Conservation (phyloP, 2,113 vertebrate genomes). For the Abramis brama region DNA sequence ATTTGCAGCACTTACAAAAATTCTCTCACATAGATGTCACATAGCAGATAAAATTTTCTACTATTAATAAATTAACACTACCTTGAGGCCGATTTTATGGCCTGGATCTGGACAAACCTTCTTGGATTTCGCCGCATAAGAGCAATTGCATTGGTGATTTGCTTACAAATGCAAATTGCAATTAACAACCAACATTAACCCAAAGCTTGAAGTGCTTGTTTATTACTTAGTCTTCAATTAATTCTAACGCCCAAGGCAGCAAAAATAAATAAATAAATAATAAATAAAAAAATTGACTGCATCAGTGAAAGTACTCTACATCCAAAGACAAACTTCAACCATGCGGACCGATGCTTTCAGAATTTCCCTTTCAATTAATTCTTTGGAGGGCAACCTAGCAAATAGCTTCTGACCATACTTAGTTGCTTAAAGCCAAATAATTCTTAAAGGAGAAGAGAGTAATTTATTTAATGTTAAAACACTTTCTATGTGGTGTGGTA, state of each 20-base stretch:
- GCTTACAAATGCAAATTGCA: constrained; percentile 43
- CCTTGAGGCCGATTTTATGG: background rate
- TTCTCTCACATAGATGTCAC: background rate
- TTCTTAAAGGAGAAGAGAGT: background rate
- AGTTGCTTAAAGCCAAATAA: background rate
- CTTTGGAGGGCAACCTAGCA: background rate
- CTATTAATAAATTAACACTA: background rate
- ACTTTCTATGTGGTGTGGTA: background rate
- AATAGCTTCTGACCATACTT: constrained; percentile 1
- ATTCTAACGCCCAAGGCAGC: constrained; percentile 7
- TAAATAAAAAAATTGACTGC: background rate
- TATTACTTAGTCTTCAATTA: constrained; percentile 57
- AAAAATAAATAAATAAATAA: no score
- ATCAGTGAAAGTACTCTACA: background rate
- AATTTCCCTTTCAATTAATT: background rate
- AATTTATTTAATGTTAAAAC: background rate
- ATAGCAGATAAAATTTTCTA: background rate
- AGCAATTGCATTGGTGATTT: constrained; percentile 4
- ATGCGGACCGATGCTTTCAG: background rate
- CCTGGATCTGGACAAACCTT: background rate
- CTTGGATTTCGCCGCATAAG: background rate
- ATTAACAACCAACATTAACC: constrained; percentile 57
- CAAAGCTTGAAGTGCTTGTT: constrained; percentile 62
- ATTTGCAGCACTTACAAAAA: no score
- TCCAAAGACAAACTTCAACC: background rate